Evolutionary conservation across 2,797 vertebrate genomes (phyloP).

Genomic region (Bradypodion pumilum): DNA sequence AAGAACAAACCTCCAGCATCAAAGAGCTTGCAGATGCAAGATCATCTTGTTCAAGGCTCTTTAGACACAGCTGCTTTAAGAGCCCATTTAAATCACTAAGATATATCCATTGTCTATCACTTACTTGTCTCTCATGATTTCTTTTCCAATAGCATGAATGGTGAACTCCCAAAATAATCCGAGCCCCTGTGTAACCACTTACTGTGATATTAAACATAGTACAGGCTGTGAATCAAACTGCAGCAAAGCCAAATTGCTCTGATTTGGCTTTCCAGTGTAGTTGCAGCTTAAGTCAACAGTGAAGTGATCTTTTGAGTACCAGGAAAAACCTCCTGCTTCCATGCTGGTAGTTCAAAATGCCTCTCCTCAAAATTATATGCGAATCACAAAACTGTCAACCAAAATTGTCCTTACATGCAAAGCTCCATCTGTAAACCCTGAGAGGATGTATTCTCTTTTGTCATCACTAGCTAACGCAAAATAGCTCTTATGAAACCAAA

Average conservation of each 20-base stretch:
- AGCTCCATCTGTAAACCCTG: neutral
- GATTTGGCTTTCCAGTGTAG: too few species aligned
- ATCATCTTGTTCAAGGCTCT: neutral
- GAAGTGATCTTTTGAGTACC: neutral
- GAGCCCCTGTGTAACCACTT: too few species aligned
- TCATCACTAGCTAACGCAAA: constrained; percentile 1
- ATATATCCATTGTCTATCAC: neutral
- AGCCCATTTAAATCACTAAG: neutral
- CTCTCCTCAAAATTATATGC: neutral
- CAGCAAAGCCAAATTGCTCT: too few species aligned
- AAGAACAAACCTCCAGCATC: neutral
- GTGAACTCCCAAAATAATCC: too few species aligned
- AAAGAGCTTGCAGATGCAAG: too few species aligned
- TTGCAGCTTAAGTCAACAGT: too few species aligned
- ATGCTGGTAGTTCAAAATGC: neutral
- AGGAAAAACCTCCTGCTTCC: neutral
- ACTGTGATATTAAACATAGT: neutral
- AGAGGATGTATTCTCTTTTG: constrained; percentile 10
- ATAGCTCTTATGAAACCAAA: constrained; percentile 19
- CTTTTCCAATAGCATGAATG: neutral
- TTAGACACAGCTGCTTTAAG: neutral
- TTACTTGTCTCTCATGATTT: neutral
- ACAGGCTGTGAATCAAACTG: too few species aligned
- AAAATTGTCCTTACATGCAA: neutral
- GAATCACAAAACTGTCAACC: constrained; percentile 3